Base-by-base conservation (phyloP, 2,888 invertebrate genomes). In the Yponomeuta sedellus region DNA sequence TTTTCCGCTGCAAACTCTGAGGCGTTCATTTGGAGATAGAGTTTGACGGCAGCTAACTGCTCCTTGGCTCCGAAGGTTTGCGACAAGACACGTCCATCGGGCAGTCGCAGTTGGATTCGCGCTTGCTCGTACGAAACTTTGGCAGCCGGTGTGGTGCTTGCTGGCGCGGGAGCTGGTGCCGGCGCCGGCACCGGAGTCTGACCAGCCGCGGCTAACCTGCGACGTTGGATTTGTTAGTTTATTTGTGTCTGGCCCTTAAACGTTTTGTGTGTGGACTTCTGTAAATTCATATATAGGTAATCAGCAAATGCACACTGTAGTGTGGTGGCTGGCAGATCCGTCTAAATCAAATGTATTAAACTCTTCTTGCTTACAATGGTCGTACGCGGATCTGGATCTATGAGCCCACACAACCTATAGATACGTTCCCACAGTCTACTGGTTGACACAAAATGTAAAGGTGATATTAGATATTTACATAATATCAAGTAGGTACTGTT, bases 11-110 rank as follows among this genome's bases (percentile, higher is more conserved):
- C 93, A 59, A 78, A 88, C 68, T 88, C 88, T 34, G 80, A 75
- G 4, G 90, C 88, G 76, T 98, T 95, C 91, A 98, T 93, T 89
- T 97, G 95, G 64, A 99, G 92, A 85, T 94, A 99, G 58, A 98
- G 70, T 73, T 88, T 88, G 40, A 99, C 98, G 11, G 98, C 97
- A 0, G 97, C 95, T 10, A 99, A 91, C 69, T 96, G 95, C 79
- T 99, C 99, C 78, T 96, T 96, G 20, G 95, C 95, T 11, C 95
- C 94, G 70, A 91, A 91, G 0, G 87, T 88, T 68, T 90, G 88
- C 0, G 88, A 76, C 4, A 90, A 73, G 0, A 82, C 80, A 69
- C 82, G 78, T 0, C 90, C 90, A 65, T 89, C 83, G 1, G 90
- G 90, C 70, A 89, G 73, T 1, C 82, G 77, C 66, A 80, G 80